A percentile compares a stretch with the other conserved stretches of the same genome.
phyloP scores from a whole-genome alignment of 2,888 invertebrate genomes.

The Anodontia alba region DNA sequence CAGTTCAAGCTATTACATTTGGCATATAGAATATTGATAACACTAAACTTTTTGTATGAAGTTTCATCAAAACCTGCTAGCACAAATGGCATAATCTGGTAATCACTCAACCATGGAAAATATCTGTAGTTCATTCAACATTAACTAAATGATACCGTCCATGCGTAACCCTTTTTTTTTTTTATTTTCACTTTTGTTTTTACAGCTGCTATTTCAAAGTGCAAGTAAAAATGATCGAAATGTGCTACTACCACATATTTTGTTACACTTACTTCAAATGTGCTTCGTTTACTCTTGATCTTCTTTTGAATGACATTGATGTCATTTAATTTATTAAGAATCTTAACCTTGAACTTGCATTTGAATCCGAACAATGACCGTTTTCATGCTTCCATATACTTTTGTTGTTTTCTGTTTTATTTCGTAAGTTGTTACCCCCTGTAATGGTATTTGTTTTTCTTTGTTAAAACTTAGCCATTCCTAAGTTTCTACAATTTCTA shows the following conservation, averaged over 20 bases:
- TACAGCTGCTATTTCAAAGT: not conserved
- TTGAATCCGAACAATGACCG: not conserved
- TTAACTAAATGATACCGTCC: slow-evolving; percentile 10
- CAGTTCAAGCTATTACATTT: not conserved
- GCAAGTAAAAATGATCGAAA: not conserved
- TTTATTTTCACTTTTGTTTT: not conserved
- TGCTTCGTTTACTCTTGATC: not conserved
- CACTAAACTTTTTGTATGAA: not conserved
- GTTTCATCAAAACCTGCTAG: slow-evolving; percentile 17
- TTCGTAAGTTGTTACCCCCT: not conserved
- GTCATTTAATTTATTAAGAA: not conserved
- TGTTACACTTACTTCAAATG: not conserved
- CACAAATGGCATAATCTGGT: slow-evolving; percentile 16
- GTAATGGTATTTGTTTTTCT: not conserved
- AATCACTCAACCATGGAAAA: slow-evolving; percentile 7
- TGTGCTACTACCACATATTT: not conserved
- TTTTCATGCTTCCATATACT: not conserved
- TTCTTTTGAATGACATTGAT: not conserved
- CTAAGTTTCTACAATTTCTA: not conserved
- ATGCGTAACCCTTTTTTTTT: not conserved
- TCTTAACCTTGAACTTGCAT: not conserved
- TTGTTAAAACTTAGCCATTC: not conserved
- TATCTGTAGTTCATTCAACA: not conserved
- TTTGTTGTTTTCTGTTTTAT: not conserved
- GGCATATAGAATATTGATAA: slow-evolving; percentile 1